Base-by-base conservation (phyloP, 2,113 vertebrate species). In the Taxidea taxus region DNA sequence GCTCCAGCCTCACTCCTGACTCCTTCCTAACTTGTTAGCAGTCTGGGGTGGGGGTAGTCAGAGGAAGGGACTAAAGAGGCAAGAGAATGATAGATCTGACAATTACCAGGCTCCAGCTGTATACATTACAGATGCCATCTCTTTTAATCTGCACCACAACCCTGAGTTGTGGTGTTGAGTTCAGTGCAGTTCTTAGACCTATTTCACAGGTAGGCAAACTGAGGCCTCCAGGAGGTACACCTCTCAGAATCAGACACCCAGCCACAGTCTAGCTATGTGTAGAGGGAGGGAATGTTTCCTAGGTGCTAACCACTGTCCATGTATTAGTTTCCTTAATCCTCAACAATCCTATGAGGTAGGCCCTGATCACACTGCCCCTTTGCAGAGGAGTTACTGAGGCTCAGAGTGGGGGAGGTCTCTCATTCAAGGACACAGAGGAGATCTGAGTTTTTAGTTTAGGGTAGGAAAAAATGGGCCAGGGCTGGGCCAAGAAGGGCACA, bases 1-100 rank as follows among this genome's bases (percentile, higher is more conserved):
- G 97, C 96, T 97, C 88, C 78, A 90, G 81, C 87, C 74, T 97
- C 81, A 54, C 58, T 91, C 27, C 44, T 1, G 83, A 18, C 94
- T 97, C 47, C 34, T 95, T 54, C 37, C 84, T 95, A 62, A 83
- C 62, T 94, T 81, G 68, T 78, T 49, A 82, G 74, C 56, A 74
- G 42, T n/a, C 34, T 83, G 25, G 42, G 34, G 18, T 23, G 7
- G 58, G 29, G 37, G 12, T 15, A 25, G 34, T 56, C 64, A 27
- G 77, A 92, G 54, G 14, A 37, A 92, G 25, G 34, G 78, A 31
- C 60, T 49, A 13, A 58, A 90, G 74, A 91, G 39, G 25, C 20
- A 2, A 54, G 5, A 44, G 47, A 83, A 31, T 42, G 42, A 83
- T 20, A 93, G 54, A 60, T 54, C 47, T 68, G 51, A 89, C 6